phyloP scores from a whole-genome alignment of 2,888 invertebrate genomes.

The Chaitophorus viminalis region DNA sequence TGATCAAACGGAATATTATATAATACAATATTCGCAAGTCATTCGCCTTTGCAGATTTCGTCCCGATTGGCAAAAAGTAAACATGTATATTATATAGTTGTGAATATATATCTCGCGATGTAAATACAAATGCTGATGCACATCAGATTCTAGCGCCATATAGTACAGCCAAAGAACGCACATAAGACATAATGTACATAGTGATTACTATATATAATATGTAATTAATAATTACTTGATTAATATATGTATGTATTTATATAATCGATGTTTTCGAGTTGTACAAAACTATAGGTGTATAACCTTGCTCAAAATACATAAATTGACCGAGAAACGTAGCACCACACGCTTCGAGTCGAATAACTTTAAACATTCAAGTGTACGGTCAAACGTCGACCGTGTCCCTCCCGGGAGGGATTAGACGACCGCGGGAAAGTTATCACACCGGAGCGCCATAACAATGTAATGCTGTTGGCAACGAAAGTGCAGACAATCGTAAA shows the following conservation, averaged over 20 bases:
- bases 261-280: too few relatives aligned
- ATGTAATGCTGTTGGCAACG: too few relatives aligned
- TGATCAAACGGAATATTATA: background rate
- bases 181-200: background rate
- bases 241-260: too few relatives aligned
- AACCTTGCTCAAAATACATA: too few relatives aligned
- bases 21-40: background rate
- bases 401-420: background rate
- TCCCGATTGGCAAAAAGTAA: background rate
- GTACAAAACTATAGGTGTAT: too few relatives aligned
- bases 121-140: background rate
- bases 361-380: too few relatives aligned
- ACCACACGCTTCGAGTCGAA: too few relatives aligned
- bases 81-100: background rate
- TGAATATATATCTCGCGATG: too few relatives aligned
- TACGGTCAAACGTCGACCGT: background rate
- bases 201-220: background rate
- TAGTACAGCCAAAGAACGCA: too few relatives aligned
- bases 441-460: background rate
- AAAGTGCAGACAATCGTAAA: too few relatives aligned
- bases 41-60: background rate
- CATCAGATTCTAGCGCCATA: background rate
- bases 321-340: too few relatives aligned
- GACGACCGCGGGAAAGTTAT: background rate
- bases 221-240: too few relatives aligned